A percentile compares a stretch with the other conserved stretches of the same genome.
These are phyloP conservation scores for Nylanderia fulva DNA, from an alignment of 1,140 invertebrate genomes.

Conservation along the genomic window DNA sequence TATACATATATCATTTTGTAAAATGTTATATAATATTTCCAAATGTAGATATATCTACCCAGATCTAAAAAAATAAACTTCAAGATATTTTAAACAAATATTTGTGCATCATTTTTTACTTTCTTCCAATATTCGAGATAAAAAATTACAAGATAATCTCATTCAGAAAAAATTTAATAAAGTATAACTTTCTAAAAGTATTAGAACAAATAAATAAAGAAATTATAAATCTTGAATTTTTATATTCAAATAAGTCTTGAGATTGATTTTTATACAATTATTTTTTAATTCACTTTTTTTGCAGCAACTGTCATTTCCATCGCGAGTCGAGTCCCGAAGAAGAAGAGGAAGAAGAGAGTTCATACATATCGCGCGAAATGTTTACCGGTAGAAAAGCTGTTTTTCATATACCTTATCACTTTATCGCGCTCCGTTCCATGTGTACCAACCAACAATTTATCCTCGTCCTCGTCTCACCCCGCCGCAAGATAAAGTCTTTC, in stretches of 20 bases:
- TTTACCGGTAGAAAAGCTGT: conserved; percentile 76
- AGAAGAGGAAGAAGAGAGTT: neutral
- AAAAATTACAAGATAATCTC: neutral
- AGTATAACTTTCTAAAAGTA: neutral
- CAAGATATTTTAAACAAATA: too few relatives aligned
- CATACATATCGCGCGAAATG: conserved; percentile 14
- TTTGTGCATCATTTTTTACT: too few relatives aligned
- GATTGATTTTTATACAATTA: neutral
- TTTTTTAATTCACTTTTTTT: neutral
- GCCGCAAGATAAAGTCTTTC: conserved; percentile 54
- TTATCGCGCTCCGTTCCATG: conserved; percentile 66
- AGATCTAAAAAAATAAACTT: too few relatives aligned
- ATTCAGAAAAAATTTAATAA: conserved; percentile 25
- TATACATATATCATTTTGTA: too few relatives aligned
- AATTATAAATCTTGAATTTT: too few relatives aligned
- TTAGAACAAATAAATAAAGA: neutral
- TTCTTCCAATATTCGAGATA: too few relatives aligned
- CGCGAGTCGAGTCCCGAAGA: neutral
- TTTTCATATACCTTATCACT: conserved; percentile 82
- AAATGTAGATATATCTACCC: too few relatives aligned
- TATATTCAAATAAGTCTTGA: neutral
- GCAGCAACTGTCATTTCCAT: neutral
- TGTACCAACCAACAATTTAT: conserved; percentile 45
- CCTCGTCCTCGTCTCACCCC: neutral
- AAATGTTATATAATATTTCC: too few relatives aligned